Conservation (phyloP, 2,113 vertebrate species). For the Corythoichthys intestinalis region DNA sequence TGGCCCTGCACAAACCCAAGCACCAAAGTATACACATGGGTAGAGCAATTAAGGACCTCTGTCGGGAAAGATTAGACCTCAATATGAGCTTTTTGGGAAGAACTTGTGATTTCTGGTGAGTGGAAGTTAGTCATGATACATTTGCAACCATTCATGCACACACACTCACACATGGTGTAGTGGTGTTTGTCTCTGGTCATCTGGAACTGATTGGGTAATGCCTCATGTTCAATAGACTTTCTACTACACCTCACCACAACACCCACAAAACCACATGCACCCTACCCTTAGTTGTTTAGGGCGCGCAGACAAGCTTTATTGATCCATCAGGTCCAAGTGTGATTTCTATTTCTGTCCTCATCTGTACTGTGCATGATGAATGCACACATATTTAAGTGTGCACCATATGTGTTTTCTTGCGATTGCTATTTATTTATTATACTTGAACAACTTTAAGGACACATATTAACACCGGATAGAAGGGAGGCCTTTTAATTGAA, state of each 20-base stretch:
- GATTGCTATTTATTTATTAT: slow-evolving; percentile 36
- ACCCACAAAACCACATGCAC: slow-evolving; percentile 28
- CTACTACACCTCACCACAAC: slow-evolving; percentile 51
- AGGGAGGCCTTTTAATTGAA: slow-evolving; percentile 55
- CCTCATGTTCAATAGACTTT: slow-evolving; percentile 62
- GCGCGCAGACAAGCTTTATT: slow-evolving; percentile 32
- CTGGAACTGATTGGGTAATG: slow-evolving; percentile 69
- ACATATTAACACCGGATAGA: slow-evolving; percentile 31
- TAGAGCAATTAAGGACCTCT: slow-evolving; percentile 46
- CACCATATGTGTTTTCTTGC: slow-evolving; percentile 13
- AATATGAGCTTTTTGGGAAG: slow-evolving; percentile 48
- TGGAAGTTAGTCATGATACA: slow-evolving; percentile 51
- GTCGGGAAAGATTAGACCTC: slow-evolving; percentile 53
- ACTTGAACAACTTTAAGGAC: slow-evolving; percentile 31
- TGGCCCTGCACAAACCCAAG: slow-evolving; percentile 36
- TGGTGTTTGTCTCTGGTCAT: slow-evolving; percentile 51
- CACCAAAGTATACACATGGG: neutral
- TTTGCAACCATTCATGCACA: slow-evolving; percentile 7
- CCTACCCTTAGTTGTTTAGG: slow-evolving; percentile 8
- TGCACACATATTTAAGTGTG: slow-evolving; percentile 1
- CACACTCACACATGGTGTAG: slow-evolving; percentile 9
- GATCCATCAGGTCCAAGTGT: slow-evolving; percentile 51
- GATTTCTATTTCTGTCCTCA: slow-evolving; percentile 60
- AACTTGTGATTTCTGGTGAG: slow-evolving; percentile 34
- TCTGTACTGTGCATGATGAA: slow-evolving; percentile 34